A percentile compares a stretch with the other conserved stretches of the same genome.
These are phyloP conservation scores for Paraescarpia echinospica DNA, from an alignment of 1,140 invertebrate species.

Conservation along the genomic window DNA sequence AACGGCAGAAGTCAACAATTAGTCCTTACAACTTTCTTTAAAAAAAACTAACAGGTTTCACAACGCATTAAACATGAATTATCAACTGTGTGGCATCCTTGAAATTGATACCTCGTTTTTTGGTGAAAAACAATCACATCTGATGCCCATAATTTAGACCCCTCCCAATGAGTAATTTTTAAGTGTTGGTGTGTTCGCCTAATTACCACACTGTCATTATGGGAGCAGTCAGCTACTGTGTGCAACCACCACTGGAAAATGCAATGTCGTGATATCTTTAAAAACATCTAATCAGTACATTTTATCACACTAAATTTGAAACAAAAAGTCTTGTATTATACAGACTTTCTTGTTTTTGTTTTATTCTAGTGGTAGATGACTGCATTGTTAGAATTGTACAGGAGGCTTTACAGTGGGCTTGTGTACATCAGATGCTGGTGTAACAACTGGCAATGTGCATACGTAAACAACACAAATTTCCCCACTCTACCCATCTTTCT, in stretches of 20 bases:
- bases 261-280: not conserved
- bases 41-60: not conserved
- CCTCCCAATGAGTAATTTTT: not conserved
- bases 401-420: not conserved
- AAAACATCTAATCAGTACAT: not conserved
- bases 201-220: not conserved
- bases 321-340: not conserved
- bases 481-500: no score
- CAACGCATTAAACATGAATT: not conserved
- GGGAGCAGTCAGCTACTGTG: not conserved
- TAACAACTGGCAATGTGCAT: no score
- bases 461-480: no score
- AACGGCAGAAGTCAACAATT: no score
- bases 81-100: not conserved
- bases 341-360: not conserved
- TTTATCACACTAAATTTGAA: not conserved
- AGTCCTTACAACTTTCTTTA: not conserved
- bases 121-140: not conserved
- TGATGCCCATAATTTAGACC: not conserved
- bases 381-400: not conserved
- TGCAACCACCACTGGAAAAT: not conserved
- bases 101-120: not conserved
- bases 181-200: not conserved
- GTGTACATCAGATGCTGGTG: no score
- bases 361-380: not conserved